Evolutionary conservation across 2,113 vertebrate genomes (phyloP), one percentile per base, ranked within the genome.

Genomic region (Entelurus aequoreus): DNA sequence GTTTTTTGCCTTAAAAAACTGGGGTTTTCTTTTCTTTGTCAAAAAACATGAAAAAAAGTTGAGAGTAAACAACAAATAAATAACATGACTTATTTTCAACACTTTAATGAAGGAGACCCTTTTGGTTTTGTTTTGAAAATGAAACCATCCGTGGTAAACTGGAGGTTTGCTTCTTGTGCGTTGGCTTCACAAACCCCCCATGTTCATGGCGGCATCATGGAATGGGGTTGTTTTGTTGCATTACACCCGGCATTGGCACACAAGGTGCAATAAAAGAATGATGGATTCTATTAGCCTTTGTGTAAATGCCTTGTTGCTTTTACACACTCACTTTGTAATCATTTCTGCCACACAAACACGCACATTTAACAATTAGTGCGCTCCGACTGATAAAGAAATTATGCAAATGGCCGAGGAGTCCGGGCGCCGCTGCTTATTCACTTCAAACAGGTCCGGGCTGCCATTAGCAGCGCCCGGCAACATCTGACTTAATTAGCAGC

Each of bases 321-420:
- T 85, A 84, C 82, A 78, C 93, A 93, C 93, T 95, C 91, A 91
- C 90, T 92, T 94, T 92, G 92, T 94, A 95, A 97, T 97, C 76
- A 62, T 80, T 84, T 83, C 66, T 81, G 84, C 84, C 83, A 83
- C 69, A 62, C 77, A 82, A 79, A 81, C 77, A 75, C 54, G 35
- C 76, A 68, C 74, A 63, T 74, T 69, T 68, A 69, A 86, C 86
- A 88, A 87, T 87, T 87, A 88, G 84, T 78, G 69, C 92, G 92
- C 93, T 96, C 94, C 93, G 94, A 92, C 93, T 95, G 93, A 94
- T 96, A 96, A 97, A 95, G 94, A 95, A 97, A 98, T 98, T 98
- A 98, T 95, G 94, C 91, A 96, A 96, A 98, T 96, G 92, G 90
- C 10, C 42, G 40, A 28, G 62, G 70, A 79, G 82, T 84, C 80